Evolutionary conservation across 2,888 invertebrate species (phyloP).

Genomic region (Apoda limacodes): DNA sequence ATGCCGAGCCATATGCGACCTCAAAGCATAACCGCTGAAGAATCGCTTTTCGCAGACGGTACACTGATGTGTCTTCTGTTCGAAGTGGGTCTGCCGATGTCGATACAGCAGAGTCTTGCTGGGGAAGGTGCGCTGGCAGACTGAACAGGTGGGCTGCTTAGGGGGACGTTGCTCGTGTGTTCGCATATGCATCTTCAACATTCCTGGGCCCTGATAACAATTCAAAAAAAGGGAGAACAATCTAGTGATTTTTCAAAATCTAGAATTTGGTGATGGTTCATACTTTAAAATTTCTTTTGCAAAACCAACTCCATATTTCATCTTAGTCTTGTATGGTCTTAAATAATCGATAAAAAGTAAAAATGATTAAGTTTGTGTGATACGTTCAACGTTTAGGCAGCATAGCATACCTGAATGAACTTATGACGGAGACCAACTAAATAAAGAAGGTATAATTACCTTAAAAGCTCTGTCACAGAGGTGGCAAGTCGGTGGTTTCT

Average conservation of each 20-base stretch:
- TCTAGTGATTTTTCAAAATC: neutral
- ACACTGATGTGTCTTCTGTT: constrained; percentile 63
- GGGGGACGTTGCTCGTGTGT: constrained; percentile 71
- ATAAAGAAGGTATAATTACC: no score
- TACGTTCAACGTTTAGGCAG: no score
- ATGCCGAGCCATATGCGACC: constrained; percentile 64
- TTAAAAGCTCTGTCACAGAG: constrained; percentile 73
- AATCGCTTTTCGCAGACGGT: constrained; percentile 62
- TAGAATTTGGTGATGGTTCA: neutral
- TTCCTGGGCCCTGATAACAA: constrained; percentile 66
- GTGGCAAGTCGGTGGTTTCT: constrained; percentile 73
- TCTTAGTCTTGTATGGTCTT: no score
- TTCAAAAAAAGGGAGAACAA: no score
- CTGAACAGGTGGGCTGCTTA: constrained; percentile 71
- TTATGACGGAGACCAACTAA: no score
- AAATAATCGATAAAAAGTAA: no score
- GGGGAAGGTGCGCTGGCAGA: constrained; percentile 70
- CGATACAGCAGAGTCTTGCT: constrained; percentile 72
- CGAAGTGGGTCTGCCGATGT: constrained; percentile 73
- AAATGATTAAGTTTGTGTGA: no score
- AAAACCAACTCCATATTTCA: no score
- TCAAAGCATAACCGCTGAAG: constrained; percentile 59
- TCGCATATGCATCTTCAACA: constrained; percentile 76
- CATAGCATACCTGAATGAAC: no score
- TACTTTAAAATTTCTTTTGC: neutral